These are phyloP conservation scores for Scolanthus callimorphus DNA, from an alignment of 92 coral and sea anemone species.

Conservation along the genomic window DNA sequence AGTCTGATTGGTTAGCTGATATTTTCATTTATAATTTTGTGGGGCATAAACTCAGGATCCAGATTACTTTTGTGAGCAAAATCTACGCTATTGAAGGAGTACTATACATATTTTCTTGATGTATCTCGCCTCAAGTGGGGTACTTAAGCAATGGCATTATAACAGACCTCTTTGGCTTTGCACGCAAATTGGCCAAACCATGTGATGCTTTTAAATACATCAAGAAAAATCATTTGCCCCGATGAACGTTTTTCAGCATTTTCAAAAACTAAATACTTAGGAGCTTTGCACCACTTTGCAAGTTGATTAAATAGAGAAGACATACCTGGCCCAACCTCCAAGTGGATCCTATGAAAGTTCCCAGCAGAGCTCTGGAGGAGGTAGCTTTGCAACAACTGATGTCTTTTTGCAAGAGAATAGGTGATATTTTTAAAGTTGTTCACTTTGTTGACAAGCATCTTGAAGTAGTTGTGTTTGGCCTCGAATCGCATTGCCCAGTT, in stretches of 20 bases:
- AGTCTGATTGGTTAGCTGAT: not conserved
- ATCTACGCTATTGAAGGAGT: no score
- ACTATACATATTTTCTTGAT: no score
- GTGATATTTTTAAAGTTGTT: conserved; percentile 59
- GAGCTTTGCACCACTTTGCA: not conserved
- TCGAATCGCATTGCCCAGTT: conserved; percentile 40
- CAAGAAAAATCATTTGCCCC: no score
- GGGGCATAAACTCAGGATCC: no score
- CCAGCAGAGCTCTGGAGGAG: conserved; percentile 28
- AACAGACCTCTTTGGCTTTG: no score
- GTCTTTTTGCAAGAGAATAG: conserved; percentile 45
- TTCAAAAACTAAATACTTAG: not conserved
- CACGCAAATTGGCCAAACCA: no score
- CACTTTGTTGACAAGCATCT: conserved; percentile 11
- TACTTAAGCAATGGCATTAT: no score
- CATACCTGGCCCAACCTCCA: conserved; percentile 64
- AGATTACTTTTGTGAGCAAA: no score
- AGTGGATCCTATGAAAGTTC: conserved; percentile 15
- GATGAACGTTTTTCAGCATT: no score
- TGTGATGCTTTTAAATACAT: no score
- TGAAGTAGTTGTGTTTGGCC: conserved; percentile 36
- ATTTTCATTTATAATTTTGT: no score
- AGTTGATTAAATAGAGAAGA: not conserved
- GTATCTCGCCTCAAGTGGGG: no score
- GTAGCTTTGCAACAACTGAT: conserved; percentile 50